These are phyloP conservation scores for Tetranychus urticae DNA, from an alignment of 1,140 invertebrate genomes.

Conservation along the genomic window DNA sequence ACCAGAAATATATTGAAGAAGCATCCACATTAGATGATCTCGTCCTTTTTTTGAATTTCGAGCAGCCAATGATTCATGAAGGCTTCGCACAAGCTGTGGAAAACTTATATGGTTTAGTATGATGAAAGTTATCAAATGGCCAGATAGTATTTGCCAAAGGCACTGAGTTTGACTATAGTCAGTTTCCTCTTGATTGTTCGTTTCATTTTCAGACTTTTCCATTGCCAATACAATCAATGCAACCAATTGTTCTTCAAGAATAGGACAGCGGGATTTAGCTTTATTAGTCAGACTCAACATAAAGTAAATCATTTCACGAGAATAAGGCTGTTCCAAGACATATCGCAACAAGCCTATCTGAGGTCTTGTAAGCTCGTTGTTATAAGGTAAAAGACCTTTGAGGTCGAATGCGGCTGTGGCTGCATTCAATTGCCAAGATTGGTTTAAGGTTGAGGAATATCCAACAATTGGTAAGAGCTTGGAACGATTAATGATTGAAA, in stretches of 20 bases:
- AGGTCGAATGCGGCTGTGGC: conserved; percentile 58
- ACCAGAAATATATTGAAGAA: conserved; percentile 88
- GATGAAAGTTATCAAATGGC: conserved; percentile 85
- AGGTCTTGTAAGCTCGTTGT: conserved; percentile 61
- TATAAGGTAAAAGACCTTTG: conserved; percentile 75
- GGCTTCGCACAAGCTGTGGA: conserved; percentile 61
- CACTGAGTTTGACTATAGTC: conserved; percentile 9
- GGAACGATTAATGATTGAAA: conserved; percentile 66
- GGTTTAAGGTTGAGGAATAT: conserved; percentile 37
- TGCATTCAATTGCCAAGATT: conserved; percentile 74
- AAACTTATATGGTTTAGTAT: conserved; percentile 81
- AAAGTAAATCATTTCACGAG: conserved; percentile 78
- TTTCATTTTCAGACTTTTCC: conserved; percentile 48
- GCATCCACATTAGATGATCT: conserved; percentile 88
- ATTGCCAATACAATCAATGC: conserved; percentile 72
- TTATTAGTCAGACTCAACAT: conserved; percentile 77
- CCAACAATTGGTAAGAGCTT: conserved; percentile 81
- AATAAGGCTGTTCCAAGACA: conserved; percentile 82
- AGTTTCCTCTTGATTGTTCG: background rate
- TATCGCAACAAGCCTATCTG: conserved; percentile 66
- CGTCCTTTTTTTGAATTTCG: conserved; percentile 60
- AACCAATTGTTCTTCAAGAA: conserved; percentile 75
- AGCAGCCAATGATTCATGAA: conserved; percentile 51
- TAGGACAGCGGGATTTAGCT: conserved; percentile 64
- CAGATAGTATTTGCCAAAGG: conserved; percentile 68